Evolutionary conservation across 2,797 vertebrate species (phyloP).

Genomic region (Tokudaia muenninki): DNA sequence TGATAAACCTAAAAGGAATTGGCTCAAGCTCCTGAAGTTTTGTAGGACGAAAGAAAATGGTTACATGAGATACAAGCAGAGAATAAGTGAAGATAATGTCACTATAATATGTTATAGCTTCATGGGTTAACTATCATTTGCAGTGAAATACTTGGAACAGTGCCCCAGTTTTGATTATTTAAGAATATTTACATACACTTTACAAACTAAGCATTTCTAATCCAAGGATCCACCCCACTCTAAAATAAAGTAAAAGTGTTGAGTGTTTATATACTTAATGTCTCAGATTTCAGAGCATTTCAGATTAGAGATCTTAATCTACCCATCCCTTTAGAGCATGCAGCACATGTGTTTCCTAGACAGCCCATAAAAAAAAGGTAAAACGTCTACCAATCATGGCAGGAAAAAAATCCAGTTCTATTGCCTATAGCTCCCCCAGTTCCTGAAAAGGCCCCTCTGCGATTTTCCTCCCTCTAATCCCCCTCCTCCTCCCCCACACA

Average conservation of each 20-base stretch:
- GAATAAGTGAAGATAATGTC: neutral
- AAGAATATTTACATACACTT: neutral
- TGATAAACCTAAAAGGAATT: slow-evolving; percentile 22
- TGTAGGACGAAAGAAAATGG: neutral
- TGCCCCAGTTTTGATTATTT: neutral
- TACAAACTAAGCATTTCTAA: neutral
- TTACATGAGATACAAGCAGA: neutral
- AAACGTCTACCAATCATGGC: neutral
- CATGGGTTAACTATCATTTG: neutral
- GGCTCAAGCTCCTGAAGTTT: slow-evolving; percentile 22
- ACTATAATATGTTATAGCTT: neutral
- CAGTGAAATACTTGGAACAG: neutral
- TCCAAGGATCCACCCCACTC: neutral
- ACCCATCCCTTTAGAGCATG: slow-evolving; percentile 13
- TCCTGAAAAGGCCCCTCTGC: neutral
- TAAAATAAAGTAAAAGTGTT: slow-evolving; percentile 35
- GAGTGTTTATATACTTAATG: neutral
- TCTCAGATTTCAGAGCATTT: slow-evolving; percentile 8
- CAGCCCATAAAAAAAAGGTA: slow-evolving; percentile 42
- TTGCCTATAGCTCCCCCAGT: neutral
- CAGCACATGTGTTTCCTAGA: slow-evolving; percentile 29
- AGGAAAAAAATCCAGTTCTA: slow-evolving; percentile 10
- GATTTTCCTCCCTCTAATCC: neutral
- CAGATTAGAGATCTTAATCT: neutral
- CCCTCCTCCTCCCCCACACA: neutral